Conservation (phyloP, 2,888 invertebrate genomes). For the Resseliella maxima region DNA sequence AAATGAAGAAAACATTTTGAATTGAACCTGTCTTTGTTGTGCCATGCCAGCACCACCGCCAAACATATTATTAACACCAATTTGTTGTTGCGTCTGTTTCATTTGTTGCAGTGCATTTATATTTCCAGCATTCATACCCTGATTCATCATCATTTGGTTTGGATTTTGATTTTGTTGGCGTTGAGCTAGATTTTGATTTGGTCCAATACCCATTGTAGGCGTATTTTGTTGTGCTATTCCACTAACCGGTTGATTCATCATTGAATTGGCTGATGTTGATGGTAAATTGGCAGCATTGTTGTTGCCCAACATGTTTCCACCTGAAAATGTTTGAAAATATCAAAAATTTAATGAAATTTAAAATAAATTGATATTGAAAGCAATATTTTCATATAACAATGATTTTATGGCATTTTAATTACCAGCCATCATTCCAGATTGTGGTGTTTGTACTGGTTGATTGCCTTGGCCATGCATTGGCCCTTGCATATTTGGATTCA, state of each 20-base stretch:
- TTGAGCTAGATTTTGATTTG: conserved; percentile 61
- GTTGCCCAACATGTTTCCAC: conserved; percentile 16
- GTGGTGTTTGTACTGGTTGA: background rate
- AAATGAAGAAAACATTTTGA: background rate
- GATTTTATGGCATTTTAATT: background rate
- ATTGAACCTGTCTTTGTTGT: conserved; percentile 46
- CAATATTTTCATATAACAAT: too few relatives aligned
- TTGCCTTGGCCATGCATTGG: conserved; percentile 2
- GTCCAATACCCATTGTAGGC: conserved; percentile 63
- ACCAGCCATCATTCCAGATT: background rate
- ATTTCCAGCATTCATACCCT: conserved; percentile 59
- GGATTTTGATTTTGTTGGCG: conserved; percentile 60
- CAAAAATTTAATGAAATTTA: background rate
- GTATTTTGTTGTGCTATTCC: conserved; percentile 65
- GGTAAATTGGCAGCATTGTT: background rate
- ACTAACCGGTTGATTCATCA: conserved; percentile 38
- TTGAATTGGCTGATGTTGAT: conserved; percentile 29
- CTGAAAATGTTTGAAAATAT: background rate
- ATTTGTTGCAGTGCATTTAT: conserved; percentile 60
- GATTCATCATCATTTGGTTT: conserved; percentile 60
- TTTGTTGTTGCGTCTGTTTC: conserved; percentile 63
- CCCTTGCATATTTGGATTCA: conserved; percentile 22
- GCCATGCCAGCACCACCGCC: conserved; percentile 30
- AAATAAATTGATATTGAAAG: too few relatives aligned
- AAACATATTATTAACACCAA: conserved; percentile 54